Evolutionary conservation across 2,888 invertebrate species (phyloP).

Genomic region (Blera fallax): DNA sequence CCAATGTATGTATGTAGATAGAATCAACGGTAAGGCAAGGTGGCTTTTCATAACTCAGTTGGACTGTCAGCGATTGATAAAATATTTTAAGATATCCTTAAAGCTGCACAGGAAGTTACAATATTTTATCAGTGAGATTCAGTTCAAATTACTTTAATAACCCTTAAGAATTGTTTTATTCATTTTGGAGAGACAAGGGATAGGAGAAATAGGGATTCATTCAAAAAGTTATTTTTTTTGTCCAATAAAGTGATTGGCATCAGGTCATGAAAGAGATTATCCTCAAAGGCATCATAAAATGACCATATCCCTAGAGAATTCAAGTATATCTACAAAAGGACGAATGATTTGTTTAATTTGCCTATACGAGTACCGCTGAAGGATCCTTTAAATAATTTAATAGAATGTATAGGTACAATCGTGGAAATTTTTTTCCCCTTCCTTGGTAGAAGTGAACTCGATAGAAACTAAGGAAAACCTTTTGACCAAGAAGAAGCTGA

Average conservation of each 20-base stretch:
- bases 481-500: background rate
- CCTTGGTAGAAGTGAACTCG: too few relatives aligned
- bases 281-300: background rate
- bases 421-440: background rate
- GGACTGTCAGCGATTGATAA: constrained; percentile 1
- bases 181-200: background rate
- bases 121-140: background rate
- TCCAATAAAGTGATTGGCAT: constrained; percentile 10
- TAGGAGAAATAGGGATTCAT: background rate
- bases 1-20: background rate
- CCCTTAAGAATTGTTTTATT: constrained; percentile 10
- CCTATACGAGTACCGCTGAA: background rate
- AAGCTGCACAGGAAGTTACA: background rate
- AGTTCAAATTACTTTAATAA: constrained; percentile 21
- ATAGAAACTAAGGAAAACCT: constrained; percentile 1
- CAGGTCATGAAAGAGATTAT: background rate
- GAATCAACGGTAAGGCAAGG: background rate
- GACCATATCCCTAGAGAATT: background rate
- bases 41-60: background rate
- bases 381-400: background rate
- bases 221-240: background rate
- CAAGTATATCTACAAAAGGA: too few relatives aligned
- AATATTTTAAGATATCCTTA: background rate
- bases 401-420: background rate
- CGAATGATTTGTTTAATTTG: background rate